Conservation (phyloP, 2,888 invertebrate genomes). For the Andricus curvator region DNA sequence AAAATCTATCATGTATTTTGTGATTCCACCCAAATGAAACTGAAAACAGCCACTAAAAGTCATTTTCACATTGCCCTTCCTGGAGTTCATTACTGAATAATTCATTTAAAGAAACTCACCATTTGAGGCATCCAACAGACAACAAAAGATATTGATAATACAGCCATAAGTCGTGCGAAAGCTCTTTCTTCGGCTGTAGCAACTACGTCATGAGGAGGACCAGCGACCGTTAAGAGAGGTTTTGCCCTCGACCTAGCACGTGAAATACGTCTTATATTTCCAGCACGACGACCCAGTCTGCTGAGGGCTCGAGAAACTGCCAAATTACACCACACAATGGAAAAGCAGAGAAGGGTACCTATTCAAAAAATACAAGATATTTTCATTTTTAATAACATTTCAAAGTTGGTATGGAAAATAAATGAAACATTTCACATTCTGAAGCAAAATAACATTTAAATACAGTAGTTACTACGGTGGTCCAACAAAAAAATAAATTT, state of each 20-base stretch:
- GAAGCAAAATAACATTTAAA: no score
- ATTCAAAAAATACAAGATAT: slow-evolving; percentile 53
- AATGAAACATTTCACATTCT: no score
- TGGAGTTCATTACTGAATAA: background rate
- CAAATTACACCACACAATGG: slow-evolving; percentile 90
- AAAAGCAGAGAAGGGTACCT: slow-evolving; percentile 86
- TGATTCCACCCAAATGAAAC: no score
- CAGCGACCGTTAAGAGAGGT: slow-evolving; percentile 64
- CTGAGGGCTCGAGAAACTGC: slow-evolving; percentile 89
- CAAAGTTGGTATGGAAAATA: no score
- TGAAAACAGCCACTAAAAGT: no score
- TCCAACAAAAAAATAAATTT: no score
- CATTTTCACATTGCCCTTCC: background rate
- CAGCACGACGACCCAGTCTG: slow-evolving; percentile 78
- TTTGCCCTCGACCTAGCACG: slow-evolving; percentile 72
- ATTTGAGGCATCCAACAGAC: slow-evolving; percentile 94
- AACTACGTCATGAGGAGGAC: slow-evolving; percentile 67
- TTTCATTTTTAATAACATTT: no score
- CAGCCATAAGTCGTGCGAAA: slow-evolving; percentile 91
- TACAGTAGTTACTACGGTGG: no score
- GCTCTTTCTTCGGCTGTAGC: slow-evolving; percentile 89
- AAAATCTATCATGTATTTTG: no score
- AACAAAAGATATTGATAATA: slow-evolving; percentile 90
- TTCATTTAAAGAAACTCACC: slow-evolving; percentile 80
- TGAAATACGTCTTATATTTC: slow-evolving; percentile 70